Base-by-base conservation (phyloP, 2,113 vertebrate genomes). In the Neogobius melanostomus region DNA sequence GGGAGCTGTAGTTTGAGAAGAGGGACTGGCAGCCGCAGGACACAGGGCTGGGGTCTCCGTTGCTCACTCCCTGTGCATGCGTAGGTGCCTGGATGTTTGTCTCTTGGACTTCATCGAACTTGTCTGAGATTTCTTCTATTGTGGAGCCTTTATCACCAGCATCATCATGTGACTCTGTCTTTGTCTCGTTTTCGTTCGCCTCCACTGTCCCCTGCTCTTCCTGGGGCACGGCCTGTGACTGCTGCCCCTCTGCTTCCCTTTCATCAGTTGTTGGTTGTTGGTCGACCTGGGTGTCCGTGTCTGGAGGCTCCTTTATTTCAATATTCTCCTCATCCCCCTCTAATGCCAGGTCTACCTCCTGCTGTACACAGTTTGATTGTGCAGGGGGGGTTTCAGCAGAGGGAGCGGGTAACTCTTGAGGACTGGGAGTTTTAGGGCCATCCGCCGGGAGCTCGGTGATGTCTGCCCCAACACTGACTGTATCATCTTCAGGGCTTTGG, bases 391-490 rank as follows among this genome's bases (percentile, higher is more conserved):
- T n/a, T n/a, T 71, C 66, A 8, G 36, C 28, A 45, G 16, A 8
- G 2, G 52, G n/a, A 12, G 63, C 12, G 5, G 54, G 44, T 6
- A 64, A 15, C 0, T 7, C 15, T 0, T 63, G 14, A 8, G 72
- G 66, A 75, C 91, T 87, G 74, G 83, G 75, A 60, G 89, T 83
- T 61, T 73, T 64, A 48, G 86, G 86, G 46, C 71, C 72, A 53
- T 91, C 74, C 79, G 75, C 81, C 65, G 92, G 93, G 46, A 92
- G 90, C 46, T 95, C 93, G 4, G 91, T 89, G 86, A 87, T 89
- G 79, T 91, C 79, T 0, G 88, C 85, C 62, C 92, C 91, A 88
- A 91, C 47, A 62, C 90, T 91, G 57, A 90, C 79, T 36, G 91
- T 64, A 83, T 92, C 75, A 42, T 92, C 81, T 74, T 90, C 79